Evolutionary conservation across 2,113 vertebrate species (phyloP), one percentile per base, ranked within the genome.

Genomic region (Rhinichthys klamathensis): DNA sequence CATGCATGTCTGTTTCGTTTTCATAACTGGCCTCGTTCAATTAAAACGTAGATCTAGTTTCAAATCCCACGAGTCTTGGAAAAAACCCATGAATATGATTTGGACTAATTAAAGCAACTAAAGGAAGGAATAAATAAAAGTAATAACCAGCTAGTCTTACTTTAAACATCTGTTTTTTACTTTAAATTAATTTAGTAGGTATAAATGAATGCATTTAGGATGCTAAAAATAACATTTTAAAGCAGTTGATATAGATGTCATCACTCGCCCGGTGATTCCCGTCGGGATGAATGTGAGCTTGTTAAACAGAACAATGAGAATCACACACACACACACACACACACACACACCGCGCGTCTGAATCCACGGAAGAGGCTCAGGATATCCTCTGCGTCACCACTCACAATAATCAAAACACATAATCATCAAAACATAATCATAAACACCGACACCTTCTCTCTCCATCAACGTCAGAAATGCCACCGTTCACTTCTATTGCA

Each of bases 301-400:
- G 61, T 81, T 41, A 35, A 73, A 13, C 25, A 85, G 80, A 74
- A 88, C 89, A 90, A 88, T 87, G 58, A 32, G 46, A 63, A 80
- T 82, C 56, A 86, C 0, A 51, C 49, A 51, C 49, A 51, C 49
- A 5, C 15, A 12, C 30, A 30, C 56, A 86, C 0, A 51, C 49
- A 51, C 49, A 51, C 49, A 5, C 15, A 30, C 49, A 84, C 38
- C 21, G 65, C 61, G 46, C 21, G 7, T 72, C 44, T 87, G 84
- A 90, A 88, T 90, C 72, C 61, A 84, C 58, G 81, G 87, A 90
- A 88, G 76, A 75, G 61, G 51, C 35, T 85, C 69, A 85, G 89
- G 89, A 90, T 87, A 87, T 90, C 87, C 89, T 88, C 75, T 84
- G 76, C 82, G 86, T 88, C 84, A 88, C 44, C 75, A 76, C 78